Base-by-base conservation (phyloP, 2,113 vertebrate genomes). In the Ctenomys sociabilis region DNA sequence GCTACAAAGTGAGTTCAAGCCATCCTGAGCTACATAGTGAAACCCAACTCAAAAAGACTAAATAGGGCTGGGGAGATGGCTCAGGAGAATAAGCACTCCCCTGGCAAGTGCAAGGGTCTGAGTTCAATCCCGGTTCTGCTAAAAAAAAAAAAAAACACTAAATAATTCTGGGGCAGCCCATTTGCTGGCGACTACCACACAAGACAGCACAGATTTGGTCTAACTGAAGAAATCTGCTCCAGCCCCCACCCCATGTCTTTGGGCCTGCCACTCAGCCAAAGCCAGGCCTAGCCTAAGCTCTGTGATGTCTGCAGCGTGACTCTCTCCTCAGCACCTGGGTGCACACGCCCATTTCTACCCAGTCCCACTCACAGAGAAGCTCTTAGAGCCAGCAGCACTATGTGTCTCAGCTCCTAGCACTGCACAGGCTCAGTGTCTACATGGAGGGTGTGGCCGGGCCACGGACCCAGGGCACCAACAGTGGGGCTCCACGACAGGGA, bases 401-500 rank as follows among this genome's bases (percentile, higher is more conserved):
- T 17, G 13, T 32, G 22, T 78, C 81, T 66, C 5, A 1, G 26
- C 40, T 66, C 70, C 21, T 9, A 72, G 63, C 78, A 72, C 13
- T 89, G 59, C 8, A 8, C 10, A 57, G 26, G 37, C 61, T 72
- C 54, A 54, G 82, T 2, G 1, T n/a, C 30, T 54, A 32, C 7
- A 0, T 16, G 59, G 17, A 3, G 68, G 49, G 59, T 30, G 1
- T 0, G 52, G 84, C 17, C 12, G n/a, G 57, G 63, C 96, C 94
- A 78, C 10, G 0, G 94, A 49, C 6, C 35, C 1, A 3, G 40
- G 86, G 32, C 21, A n/a, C 40, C 40, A 16, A 66, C 43, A 4
- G 40, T n/a, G 12, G 52, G 85, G 28, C 64, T 96, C 85, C 10
- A 52, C 84, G 86, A 95, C 57, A 21, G 85, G 9, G 2, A 63